phyloP scores from a whole-genome alignment of 2,888 invertebrate genomes.

The Amiota minor region DNA sequence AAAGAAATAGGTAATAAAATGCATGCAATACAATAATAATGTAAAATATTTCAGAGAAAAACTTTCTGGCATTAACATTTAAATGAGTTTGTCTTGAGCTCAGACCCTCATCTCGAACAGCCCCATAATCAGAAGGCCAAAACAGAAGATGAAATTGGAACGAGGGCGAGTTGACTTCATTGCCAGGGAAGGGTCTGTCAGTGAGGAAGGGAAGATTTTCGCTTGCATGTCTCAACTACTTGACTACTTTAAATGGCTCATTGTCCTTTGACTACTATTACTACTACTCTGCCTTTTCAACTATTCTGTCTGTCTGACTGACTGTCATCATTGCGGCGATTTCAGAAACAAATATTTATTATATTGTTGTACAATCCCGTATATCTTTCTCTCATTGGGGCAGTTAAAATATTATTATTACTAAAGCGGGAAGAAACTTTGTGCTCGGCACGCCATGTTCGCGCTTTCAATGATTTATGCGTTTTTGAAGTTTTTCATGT shows the following conservation, averaged over 20 bases:
- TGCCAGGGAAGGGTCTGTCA: background rate
- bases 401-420: slow-evolving; percentile 12
- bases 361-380: background rate
- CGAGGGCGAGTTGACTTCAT: background rate
- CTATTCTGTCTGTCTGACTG: background rate
- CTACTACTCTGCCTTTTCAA: background rate
- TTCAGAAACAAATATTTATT: slow-evolving; percentile 17
- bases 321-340: slow-evolving; percentile 9
- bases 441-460: background rate
- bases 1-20: slow-evolving; percentile 52
- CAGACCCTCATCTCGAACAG: background rate
- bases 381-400: slow-evolving; percentile 8
- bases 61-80: slow-evolving; percentile 63
- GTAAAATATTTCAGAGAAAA: slow-evolving; percentile 35
- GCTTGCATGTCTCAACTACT: slow-evolving; percentile 21
- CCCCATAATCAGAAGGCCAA: too few relatives aligned
- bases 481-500: slow-evolving; percentile 66
- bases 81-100: slow-evolving; percentile 61
- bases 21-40: slow-evolving; percentile 46
- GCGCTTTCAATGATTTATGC: slow-evolving; percentile 59
- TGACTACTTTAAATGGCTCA: slow-evolving; percentile 7
- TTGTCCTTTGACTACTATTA: background rate
- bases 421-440: background rate
- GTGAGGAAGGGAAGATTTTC: background rate
- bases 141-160: background rate